Percentiles rank a stretch among this genome's conserved stretches.
These are phyloP conservation scores for Tragelaphus scriptus DNA, from an alignment of 2,113 vertebrate genomes.

Conservation along the genomic window DNA sequence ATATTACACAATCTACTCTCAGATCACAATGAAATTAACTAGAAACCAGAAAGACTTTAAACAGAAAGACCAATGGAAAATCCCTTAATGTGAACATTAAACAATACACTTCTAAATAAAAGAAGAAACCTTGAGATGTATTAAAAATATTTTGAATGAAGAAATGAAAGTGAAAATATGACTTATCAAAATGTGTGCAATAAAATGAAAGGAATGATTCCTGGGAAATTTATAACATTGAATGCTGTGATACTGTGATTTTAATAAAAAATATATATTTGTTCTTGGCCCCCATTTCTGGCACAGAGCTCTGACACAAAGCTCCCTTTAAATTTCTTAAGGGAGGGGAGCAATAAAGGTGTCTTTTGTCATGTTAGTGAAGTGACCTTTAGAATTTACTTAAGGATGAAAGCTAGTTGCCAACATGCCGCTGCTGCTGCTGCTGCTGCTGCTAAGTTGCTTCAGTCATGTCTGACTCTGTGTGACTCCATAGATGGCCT, in stretches of 20 bases:
- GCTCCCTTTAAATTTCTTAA: not conserved
- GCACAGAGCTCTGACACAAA: not conserved
- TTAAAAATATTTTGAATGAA: not conserved
- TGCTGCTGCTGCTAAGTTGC: no score
- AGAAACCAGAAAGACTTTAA: not conserved
- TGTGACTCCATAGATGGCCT: rapidly evolving
- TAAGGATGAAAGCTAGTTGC: not conserved
- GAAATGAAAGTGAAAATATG: not conserved
- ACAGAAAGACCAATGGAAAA: not conserved
- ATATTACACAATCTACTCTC: not conserved
- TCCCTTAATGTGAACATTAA: not conserved
- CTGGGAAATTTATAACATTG: not conserved
- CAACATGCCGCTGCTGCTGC: no score
- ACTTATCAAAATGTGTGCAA: not conserved
- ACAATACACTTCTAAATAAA: not conserved
- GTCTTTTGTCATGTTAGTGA: not conserved
- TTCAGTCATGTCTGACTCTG: no score
- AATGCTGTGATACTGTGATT: not conserved
- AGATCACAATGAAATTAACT: not conserved
- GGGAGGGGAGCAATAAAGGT: not conserved
- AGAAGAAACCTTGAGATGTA: not conserved
- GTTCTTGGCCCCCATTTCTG: not conserved
- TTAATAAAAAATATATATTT: not conserved
- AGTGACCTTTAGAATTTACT: not conserved
- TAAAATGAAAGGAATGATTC: not conserved